phyloP scores from a whole-genome alignment of 1,140 invertebrate genomes.

The Phymastichus coffea region DNA sequence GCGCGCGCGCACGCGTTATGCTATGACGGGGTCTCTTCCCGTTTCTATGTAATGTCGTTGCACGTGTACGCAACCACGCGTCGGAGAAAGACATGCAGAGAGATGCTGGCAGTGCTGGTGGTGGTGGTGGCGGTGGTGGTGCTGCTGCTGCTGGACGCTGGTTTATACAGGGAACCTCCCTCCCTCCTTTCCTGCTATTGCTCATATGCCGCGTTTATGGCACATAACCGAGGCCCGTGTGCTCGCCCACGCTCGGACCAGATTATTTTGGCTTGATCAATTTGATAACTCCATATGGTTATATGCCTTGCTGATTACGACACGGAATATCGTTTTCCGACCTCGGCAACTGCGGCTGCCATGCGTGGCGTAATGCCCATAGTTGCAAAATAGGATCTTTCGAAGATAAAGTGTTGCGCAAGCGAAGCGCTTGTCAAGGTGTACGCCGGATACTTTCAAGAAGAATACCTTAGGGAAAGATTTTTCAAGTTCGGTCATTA shows the following conservation, averaged over 20 bases:
- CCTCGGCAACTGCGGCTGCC: constrained; percentile 28
- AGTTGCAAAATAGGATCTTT: constrained; percentile 24
- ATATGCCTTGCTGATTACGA: constrained; percentile 47
- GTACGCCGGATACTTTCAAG: too few species aligned
- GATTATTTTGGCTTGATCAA: constrained; percentile 59
- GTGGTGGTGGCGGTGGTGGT: constrained; percentile 24
- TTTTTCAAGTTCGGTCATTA: constrained; percentile 28
- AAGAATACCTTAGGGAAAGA: too few species aligned
- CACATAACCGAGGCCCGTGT: constrained; percentile 47
- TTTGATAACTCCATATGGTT: constrained; percentile 56
- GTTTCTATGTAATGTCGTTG: constrained; percentile 33
- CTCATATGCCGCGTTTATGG: constrained; percentile 56
- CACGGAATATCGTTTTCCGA: constrained; percentile 12
- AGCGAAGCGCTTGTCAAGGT: too few species aligned
- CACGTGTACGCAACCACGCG: background rate
- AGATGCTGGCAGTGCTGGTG: background rate
- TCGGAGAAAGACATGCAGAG: background rate
- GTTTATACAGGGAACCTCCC: constrained; percentile 30
- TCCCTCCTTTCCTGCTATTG: constrained; percentile 46
- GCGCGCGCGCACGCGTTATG: too few species aligned
- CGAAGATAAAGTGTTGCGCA: background rate
- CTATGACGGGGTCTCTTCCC: too few species aligned
- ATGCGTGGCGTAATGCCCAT: constrained; percentile 8
- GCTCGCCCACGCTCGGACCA: constrained; percentile 40
- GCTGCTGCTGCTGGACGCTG: constrained; percentile 30